phyloP scores from a whole-genome alignment of 2,113 vertebrate species.

The Hippocampus abdominalis region DNA sequence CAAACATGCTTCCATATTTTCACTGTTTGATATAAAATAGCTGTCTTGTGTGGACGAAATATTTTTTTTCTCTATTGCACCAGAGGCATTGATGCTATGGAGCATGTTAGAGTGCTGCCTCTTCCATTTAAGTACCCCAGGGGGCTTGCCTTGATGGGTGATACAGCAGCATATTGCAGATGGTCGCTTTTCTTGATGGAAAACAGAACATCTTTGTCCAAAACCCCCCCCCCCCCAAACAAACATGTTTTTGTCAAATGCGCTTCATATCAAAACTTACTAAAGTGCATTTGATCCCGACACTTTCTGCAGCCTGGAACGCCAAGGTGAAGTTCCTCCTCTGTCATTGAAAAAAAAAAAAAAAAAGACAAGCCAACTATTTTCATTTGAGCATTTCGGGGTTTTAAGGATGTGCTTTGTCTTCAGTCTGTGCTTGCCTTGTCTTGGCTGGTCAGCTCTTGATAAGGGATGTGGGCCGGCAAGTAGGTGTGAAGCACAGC shows the following conservation, averaged over 20 bases:
- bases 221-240: no score
- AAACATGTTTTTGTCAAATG: not conserved
- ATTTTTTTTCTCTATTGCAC: no score
- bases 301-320: constrained; percentile 96
- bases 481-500: constrained; percentile 94
- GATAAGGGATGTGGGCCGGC: constrained; percentile 94
- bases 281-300: constrained; percentile 96
- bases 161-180: not conserved
- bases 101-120: not conserved
- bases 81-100: no score
- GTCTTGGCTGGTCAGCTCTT: constrained; percentile 89
- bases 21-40: no score
- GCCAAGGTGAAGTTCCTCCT: constrained; percentile 93
- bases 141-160: not conserved
- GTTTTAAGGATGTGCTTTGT: not conserved
- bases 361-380: constrained; percentile 12
- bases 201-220: not conserved
- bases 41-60: no score
- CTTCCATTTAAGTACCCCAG: not conserved
- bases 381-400: not conserved
- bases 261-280: constrained; percentile 67
- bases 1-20: no score
- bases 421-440: constrained; percentile 73
- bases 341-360: constrained; percentile 61
- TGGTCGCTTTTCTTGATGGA: not conserved